phyloP scores from a whole-genome alignment of 2,797 vertebrate species.

The Poecilia picta region DNA sequence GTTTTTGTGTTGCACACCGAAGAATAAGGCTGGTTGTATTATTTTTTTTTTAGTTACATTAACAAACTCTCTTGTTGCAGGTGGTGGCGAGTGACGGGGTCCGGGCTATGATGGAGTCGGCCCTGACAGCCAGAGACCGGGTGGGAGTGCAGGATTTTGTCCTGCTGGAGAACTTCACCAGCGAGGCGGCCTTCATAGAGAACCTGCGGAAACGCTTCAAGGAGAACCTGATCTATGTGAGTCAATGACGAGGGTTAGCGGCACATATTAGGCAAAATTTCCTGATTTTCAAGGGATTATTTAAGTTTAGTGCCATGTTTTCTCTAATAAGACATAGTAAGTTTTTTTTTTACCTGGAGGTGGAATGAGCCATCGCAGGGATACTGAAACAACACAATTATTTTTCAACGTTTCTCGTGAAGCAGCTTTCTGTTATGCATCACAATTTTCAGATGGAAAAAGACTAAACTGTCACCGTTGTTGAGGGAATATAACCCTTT shows the following conservation, averaged over 20 bases:
- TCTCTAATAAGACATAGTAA: not conserved
- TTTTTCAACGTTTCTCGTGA: not conserved
- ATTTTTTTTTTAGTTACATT: not conserved
- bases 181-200: constrained; percentile 95
- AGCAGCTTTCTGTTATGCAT: not conserved
- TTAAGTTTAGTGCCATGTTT: not conserved
- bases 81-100: constrained; percentile 90
- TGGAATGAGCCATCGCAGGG: not conserved
- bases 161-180: constrained; percentile 97
- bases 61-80: constrained; percentile 67
- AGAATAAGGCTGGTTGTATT: not conserved
- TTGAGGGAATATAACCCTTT: too few species aligned
- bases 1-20: not conserved
- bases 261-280: not conserved
- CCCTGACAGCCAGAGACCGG: constrained; percentile 96
- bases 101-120: constrained; percentile 95
- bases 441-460: not conserved
- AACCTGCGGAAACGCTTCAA: constrained; percentile 96
- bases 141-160: constrained; percentile 99
- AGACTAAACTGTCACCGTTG: not conserved
- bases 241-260: constrained; percentile 23
- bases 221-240: constrained; percentile 97
- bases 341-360: not conserved
- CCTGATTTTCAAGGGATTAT: not conserved
- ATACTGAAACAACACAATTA: not conserved